Base-by-base conservation (phyloP, 2,888 invertebrate genomes). In the Andrena hattorfiana region DNA sequence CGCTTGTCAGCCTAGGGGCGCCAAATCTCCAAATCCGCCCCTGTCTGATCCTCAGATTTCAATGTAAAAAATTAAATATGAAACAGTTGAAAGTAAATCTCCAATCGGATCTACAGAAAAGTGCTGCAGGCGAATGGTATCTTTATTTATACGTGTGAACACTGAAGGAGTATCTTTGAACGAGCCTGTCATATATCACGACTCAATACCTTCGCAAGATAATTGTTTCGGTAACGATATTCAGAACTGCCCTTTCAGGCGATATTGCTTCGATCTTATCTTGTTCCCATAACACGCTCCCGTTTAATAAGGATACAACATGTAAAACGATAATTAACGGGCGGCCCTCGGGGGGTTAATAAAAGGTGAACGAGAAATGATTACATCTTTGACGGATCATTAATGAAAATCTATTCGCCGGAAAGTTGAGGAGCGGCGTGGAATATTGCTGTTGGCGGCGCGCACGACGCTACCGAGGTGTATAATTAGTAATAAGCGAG, bases 401-500 rank as follows among this genome's bases (percentile, higher is more conserved):
- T 79, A 79, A 75, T 76, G 76, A 76, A 70, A 70, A 70, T 76
- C 76, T 59, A 75, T 49, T 59, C 63, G 59, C 20, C 20, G 59
- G 48, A 66, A 71, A 71, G 77, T 6, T 30, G 59, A 74, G 54
- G 60, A 54, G n/a, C 30, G 10, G 68, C 54, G 23, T 60, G 35
- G 62, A 67, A 67, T 62, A 73, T 67, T 62, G 62, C 42, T 68
- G 42, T 63, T n/a, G 54, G 74, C 68, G 30, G 54, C 49, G 8
- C 16, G n/a, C 10, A 30, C 26, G 62, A 23, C 23, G 60, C 54
- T 35, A 63, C 49, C 51, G 60, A 48, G 60, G 23, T 67, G 48
- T 67, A 48, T 81, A 81, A 81, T 81, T 71, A 79, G 54, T 13
- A 35, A 54, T 67, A 72, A 78, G 62, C 48, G 60, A 79, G 71